Evolutionary conservation across 2,797 vertebrate species (phyloP), one percentile per base, ranked within the genome.

Genomic region (Eidolon dupreanum): DNA sequence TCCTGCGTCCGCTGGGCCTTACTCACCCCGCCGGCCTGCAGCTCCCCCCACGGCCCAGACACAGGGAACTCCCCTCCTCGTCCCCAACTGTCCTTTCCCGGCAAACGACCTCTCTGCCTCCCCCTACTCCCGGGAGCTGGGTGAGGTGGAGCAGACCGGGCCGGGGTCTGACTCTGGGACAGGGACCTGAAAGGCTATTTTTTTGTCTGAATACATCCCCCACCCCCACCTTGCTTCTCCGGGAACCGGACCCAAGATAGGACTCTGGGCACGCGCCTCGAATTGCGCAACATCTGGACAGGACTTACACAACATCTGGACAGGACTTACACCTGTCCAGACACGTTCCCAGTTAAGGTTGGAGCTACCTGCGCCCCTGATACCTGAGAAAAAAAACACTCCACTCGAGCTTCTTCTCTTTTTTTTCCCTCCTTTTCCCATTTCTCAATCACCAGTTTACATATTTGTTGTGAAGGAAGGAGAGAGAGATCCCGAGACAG

Each of bases 1-100:
- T 98, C 97, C 97, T 90, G 96, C 97, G 88, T 97, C 97, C 73
- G 95, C 98, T 97, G 96, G 93, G 97, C 95, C 97, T 98, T 98
- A 98, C 98, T 98, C 98, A 98, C 98, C 94, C 97, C 79, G 74
- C 93, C 68, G 95, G 96, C 90, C 95, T 43, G 93, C 93, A 86
- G 93, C 94, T 90, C 90, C 97, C 93, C 96, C 96, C 94, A 63
- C 70, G 75, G 92, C 97, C 94, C 89, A 84, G 95, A 93, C 95
- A n/a, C 92, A 71, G 95, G 97, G 92, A 92, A 92, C 97, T 92
- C 96, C 96, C 96, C 95, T 81, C 82, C 82, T 46, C 0, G 66
- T 33, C 81, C 95, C 90, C 13, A 65, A 41, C 88, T 66, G 68
- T 41, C 82, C 96, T 90, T 93, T 94, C 93, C 97, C 88, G 59